phyloP scores from a whole-genome alignment of 2,888 invertebrate genomes.

The Vanessa cardui region DNA sequence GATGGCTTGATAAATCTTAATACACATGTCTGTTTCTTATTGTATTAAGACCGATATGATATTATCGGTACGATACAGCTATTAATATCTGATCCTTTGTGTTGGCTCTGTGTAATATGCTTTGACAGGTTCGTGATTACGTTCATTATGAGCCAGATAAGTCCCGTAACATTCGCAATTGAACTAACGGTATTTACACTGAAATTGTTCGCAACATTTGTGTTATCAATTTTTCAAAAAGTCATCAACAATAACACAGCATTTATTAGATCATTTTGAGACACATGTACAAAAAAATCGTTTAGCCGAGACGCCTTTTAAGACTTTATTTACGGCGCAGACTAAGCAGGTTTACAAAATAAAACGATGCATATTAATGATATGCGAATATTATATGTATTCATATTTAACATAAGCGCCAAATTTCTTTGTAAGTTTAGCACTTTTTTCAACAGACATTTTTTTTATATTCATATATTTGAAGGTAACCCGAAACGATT shows the following conservation, averaged over 20 bases:
- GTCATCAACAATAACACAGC: no score
- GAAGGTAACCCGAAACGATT: conserved; percentile 19
- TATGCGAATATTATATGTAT: background rate
- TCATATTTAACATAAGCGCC: background rate
- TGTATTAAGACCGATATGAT: conserved; percentile 21
- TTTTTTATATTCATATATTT: conserved; percentile 11
- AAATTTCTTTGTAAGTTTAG: background rate
- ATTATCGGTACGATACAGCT: conserved; percentile 31
- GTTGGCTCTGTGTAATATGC: conserved; percentile 36
- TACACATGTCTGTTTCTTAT: conserved; percentile 15
- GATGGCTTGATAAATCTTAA: conserved; percentile 21
- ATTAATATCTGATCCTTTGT: conserved; percentile 38
- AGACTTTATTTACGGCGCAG: background rate
- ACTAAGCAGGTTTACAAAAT: background rate
- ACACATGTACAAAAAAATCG: no score
- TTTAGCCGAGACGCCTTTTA: background rate
- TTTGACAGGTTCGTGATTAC: conserved; percentile 38
- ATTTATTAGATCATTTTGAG: no score
- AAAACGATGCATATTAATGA: background rate
- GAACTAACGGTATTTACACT: conserved; percentile 8
- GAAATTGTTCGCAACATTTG: no score
- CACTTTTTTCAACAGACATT: conserved; percentile 15
- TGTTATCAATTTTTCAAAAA: no score
- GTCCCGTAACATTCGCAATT: conserved; percentile 27
- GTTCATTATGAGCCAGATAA: conserved; percentile 36